Percentiles rank a stretch among this genome's conserved stretches.
These are phyloP conservation scores for Cryptus armator DNA, from an alignment of 2,888 invertebrate species.

Conservation along the genomic window DNA sequence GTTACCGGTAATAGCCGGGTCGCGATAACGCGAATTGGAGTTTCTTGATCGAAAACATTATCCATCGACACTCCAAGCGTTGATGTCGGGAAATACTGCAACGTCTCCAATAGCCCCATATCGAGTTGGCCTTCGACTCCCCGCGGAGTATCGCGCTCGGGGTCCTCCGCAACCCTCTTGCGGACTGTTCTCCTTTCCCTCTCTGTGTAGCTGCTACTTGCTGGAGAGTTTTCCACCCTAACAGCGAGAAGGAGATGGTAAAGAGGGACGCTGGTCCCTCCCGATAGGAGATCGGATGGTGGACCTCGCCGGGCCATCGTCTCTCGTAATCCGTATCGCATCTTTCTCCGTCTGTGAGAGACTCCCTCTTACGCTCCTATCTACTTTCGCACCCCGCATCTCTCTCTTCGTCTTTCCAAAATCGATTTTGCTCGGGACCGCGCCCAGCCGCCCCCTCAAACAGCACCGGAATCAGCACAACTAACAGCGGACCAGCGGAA, in stretches of 20 bases:
- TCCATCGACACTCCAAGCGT: conserved; percentile 5
- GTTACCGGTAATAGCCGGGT: not conserved
- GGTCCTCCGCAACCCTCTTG: conserved; percentile 33
- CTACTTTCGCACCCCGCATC: conserved; percentile 61
- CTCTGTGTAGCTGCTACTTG: conserved; percentile 25
- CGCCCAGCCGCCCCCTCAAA: conserved; percentile 77
- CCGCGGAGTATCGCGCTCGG: conserved; percentile 45
- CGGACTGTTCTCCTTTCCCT: conserved; percentile 13
- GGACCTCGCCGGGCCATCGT: conserved; percentile 65
- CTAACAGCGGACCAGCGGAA: conserved; percentile 27
- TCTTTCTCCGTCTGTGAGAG: conserved; percentile 73
- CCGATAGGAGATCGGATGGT: conserved; percentile 78
- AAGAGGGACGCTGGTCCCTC: conserved; percentile 74
- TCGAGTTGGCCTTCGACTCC: conserved; percentile 2
- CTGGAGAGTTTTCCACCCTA: conserved; percentile 49
- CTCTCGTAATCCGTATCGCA: conserved; percentile 80
- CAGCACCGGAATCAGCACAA: conserved; percentile 33
- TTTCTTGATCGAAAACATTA: conserved; percentile 31
- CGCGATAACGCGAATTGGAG: conserved; percentile 17
- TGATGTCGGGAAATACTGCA: conserved; percentile 16
- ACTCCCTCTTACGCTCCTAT: conserved; percentile 63
- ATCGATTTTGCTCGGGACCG: conserved; percentile 83
- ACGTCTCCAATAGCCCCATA: not conserved
- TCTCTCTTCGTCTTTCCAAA: conserved; percentile 79
- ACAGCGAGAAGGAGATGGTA: conserved; percentile 62